Evolutionary conservation across 2,113 vertebrate genomes (phyloP), one percentile per base, ranked within the genome.

Genomic region (Equus przewalskii): DNA sequence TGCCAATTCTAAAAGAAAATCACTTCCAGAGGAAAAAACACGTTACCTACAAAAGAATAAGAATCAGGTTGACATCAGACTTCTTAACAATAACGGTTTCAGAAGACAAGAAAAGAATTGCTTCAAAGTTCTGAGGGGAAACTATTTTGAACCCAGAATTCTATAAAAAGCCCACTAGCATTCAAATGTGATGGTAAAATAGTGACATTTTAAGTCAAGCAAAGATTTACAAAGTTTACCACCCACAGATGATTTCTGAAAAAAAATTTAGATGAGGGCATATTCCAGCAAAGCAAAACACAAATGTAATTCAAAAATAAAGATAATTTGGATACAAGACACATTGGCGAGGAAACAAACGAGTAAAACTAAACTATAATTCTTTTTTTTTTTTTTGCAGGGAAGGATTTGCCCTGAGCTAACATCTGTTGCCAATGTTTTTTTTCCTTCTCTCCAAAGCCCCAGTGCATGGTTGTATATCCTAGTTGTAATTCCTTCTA

Each of bases 271-370:
- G 41, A 76, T 56, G 18, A 67, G 7, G 49, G 60, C 24, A 28
- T 22, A 76, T 69, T 84, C 89, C 58, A 91, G 82, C 62, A 96
- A 95, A 86, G 15, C 26, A 82, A 91, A 96, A 67, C n/a, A 80
- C 46, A 92, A 72, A 49, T 80, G 14, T 49, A 65, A 80, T 73
- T 92, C 33, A 94, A 91, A 96, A 94, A 82, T 73, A 80, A 95
- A 89, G 72, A 49, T 76, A 78, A 69, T 7, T 19, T 96, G 30
- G 69, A 88, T 60, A 87, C 6, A 85, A 64, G 46, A 75, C 91
- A 91, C 33, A 82, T 73, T 91, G 54, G 54, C 26, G 11, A 80
- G 19, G 30, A 73, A 86, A 75, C 19, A 78, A 89, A 81, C 9
- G 5, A 75, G 21, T 26, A 84, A 85, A 88, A 70, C 44, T 24